Evolutionary conservation across 2,888 invertebrate species (phyloP).

Genomic region (Lycophotia porphyrea): DNA sequence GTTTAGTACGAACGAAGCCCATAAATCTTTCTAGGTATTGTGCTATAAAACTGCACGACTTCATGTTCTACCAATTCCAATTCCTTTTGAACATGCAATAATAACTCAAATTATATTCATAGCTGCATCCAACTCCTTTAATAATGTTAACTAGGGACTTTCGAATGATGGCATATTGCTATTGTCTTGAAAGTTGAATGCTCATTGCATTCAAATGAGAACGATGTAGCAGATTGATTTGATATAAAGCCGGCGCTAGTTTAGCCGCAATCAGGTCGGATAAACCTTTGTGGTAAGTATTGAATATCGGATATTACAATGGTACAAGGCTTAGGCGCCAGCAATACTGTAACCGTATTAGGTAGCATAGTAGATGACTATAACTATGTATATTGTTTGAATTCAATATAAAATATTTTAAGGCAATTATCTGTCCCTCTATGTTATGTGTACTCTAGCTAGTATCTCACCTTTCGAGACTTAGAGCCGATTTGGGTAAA

Average conservation of each 20-base stretch:
- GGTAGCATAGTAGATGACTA: background rate
- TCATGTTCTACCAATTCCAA: slow-evolving; percentile 35
- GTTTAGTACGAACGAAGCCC: slow-evolving; percentile 46
- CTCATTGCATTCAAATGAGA: slow-evolving; percentile 36
- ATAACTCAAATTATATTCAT: slow-evolving; percentile 26
- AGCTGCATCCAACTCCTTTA: slow-evolving; percentile 25
- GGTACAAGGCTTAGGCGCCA: slow-evolving; percentile 31
- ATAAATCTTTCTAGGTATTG: slow-evolving; percentile 53
- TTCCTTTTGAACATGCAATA: slow-evolving; percentile 32
- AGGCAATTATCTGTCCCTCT: background rate
- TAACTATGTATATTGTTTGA: background rate
- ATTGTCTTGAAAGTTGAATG: slow-evolving; percentile 40
- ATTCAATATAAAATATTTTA: background rate
- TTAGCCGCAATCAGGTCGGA: slow-evolving; percentile 81
- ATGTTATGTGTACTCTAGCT: background rate
- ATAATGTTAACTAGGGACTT: slow-evolving; percentile 24
- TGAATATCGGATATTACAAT: slow-evolving; percentile 73
- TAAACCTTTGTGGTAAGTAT: slow-evolving; percentile 79
- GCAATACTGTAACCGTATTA: slow-evolving; percentile 6
- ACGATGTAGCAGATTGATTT: slow-evolving; percentile 31
- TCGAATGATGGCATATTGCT: slow-evolving; percentile 27
- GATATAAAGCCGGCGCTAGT: slow-evolving; percentile 67
- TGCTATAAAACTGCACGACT: slow-evolving; percentile 36
- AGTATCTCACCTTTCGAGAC: background rate
- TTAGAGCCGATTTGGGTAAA: background rate